These are phyloP conservation scores for Nothobranchius kuhntae DNA, from an alignment of 2,113 vertebrate genomes.

Conservation along the genomic window DNA sequence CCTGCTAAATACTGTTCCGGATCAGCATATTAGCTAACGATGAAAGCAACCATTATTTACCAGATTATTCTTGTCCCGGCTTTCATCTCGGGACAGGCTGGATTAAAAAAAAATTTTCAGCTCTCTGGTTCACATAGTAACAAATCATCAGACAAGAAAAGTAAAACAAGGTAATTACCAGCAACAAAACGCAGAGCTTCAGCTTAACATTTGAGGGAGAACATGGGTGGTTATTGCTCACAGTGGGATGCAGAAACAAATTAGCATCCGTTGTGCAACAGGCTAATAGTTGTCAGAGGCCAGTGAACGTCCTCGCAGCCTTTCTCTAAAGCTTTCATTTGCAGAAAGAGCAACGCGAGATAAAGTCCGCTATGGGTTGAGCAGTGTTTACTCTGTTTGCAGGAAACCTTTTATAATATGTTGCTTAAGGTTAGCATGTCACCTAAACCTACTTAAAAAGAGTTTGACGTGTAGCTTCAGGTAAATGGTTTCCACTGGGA, in stretches of 20 bases:
- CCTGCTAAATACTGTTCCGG: too few relatives aligned
- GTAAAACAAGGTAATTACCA: background rate
- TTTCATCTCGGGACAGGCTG: background rate
- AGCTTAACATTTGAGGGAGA: slow-evolving; percentile 12
- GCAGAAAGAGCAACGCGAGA: slow-evolving; percentile 39
- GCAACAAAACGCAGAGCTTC: slow-evolving; percentile 7
- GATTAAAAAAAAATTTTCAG: too few relatives aligned
- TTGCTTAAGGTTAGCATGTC: slow-evolving; percentile 55
- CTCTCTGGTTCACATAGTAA: background rate
- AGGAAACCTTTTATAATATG: slow-evolving; percentile 31
- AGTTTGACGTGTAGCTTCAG: too few relatives aligned
- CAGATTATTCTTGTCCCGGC: background rate
- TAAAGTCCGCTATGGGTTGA: slow-evolving; percentile 31
- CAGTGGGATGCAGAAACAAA: slow-evolving; percentile 22
- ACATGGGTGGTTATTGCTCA: slow-evolving; percentile 10
- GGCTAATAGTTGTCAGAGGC: slow-evolving; percentile 32
- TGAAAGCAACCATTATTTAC: background rate
- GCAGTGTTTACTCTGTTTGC: slow-evolving; percentile 26
- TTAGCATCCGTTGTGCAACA: slow-evolving; percentile 50
- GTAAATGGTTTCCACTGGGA: too few relatives aligned
- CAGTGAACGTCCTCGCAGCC: slow-evolving; percentile 56
- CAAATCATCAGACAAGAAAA: background rate
- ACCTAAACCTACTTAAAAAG: background rate
- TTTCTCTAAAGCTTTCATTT: slow-evolving; percentile 23
- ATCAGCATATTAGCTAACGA: background rate